A percentile compares a stretch with the other conserved stretches of the same genome.
Evolutionary conservation across 1,140 invertebrate genomes (phyloP).

Genomic region (Drosophila arawakana): DNA sequence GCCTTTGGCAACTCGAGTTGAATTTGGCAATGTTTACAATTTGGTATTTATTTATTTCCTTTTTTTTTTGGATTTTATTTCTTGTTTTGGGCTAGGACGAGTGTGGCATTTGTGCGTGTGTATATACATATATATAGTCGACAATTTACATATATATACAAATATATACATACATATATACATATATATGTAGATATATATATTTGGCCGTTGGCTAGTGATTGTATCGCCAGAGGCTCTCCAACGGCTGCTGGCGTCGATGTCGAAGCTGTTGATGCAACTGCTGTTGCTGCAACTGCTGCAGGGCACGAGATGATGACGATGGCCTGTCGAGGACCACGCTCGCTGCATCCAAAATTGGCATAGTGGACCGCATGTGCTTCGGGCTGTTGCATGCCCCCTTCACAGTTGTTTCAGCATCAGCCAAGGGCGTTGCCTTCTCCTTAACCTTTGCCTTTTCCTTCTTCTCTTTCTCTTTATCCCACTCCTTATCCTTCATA

Average conservation of each 20-base stretch:
- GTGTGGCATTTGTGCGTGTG: slow-evolving; percentile 3
- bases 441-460: neutral
- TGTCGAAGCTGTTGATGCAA: slow-evolving; percentile 30
- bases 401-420: neutral
- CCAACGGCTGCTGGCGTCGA: slow-evolving; percentile 38
- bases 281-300: slow-evolving; percentile 23
- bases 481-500: too few species aligned
- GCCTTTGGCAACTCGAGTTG: slow-evolving; percentile 22
- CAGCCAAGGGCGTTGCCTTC: neutral
- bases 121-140: neutral
- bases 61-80: slow-evolving; percentile 10
- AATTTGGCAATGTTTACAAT: slow-evolving; percentile 26
- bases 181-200: neutral
- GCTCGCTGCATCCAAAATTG: neutral
- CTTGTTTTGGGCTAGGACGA: slow-evolving; percentile 6
- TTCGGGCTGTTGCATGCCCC: neutral
- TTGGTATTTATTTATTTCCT: slow-evolving; percentile 13
- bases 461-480: neutral
- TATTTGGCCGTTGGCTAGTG: slow-evolving; percentile 24
- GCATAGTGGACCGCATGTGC: neutral
- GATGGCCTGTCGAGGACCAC: neutral
- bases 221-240: slow-evolving; percentile 43
- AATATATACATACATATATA: neutral
- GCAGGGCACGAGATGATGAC: neutral
- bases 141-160: neutral